Percentiles rank a stretch among this genome's conserved stretches.
phyloP scores from a whole-genome alignment of 2,797 vertebrate species.

The Gila robusta region DNA sequence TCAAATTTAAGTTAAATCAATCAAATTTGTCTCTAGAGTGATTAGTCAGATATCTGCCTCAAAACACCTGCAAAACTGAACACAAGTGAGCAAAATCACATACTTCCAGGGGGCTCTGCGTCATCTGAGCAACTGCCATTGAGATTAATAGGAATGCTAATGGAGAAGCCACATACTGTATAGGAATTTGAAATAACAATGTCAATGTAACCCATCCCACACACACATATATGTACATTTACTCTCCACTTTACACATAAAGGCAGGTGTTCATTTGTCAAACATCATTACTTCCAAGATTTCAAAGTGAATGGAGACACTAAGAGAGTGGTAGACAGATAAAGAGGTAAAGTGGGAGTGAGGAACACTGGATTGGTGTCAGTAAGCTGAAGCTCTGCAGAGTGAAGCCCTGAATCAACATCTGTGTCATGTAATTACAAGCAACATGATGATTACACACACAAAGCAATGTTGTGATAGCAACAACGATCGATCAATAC shows the following conservation, averaged over 20 bases:
- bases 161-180: neutral
- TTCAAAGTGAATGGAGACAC: slow-evolving; percentile 33
- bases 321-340: slow-evolving; percentile 7
- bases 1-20: neutral
- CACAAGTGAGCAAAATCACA: neutral
- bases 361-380: slow-evolving; percentile 58
- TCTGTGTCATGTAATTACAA: slow-evolving; percentile 59
- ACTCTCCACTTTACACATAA: slow-evolving; percentile 13
- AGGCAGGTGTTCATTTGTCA: slow-evolving; percentile 36
- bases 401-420: slow-evolving; percentile 56
- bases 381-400: slow-evolving; percentile 50
- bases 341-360: slow-evolving; percentile 13
- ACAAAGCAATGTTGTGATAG: slow-evolving; percentile 34
- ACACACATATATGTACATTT: slow-evolving; percentile 46
- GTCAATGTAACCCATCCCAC: neutral
- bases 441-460: slow-evolving; percentile 45
- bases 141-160: neutral
- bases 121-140: slow-evolving; percentile 3
- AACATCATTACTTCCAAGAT: slow-evolving; percentile 52
- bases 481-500: slow-evolving; percentile 69
- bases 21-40: neutral
- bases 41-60: neutral
- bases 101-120: neutral
- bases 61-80: slow-evolving; percentile 14
- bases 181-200: slow-evolving; percentile 7